Percentiles rank a stretch among this genome's conserved stretches.
These are phyloP conservation scores for Tribolium freemani DNA, from an alignment of 2,888 invertebrate species.

Conservation along the genomic window DNA sequence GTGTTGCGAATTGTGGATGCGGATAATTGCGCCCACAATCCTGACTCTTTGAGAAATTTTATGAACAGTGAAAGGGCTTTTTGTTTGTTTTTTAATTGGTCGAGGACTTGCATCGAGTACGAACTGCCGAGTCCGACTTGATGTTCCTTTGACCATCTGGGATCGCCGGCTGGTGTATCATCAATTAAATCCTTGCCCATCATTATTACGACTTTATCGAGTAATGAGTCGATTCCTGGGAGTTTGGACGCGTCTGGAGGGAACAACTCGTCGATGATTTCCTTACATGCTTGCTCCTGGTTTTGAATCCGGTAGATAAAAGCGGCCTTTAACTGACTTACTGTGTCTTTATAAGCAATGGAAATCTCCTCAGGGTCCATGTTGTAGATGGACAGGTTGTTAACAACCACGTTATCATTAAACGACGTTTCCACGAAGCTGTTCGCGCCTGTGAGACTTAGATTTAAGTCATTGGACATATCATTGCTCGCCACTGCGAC, in stretches of 20 bases:
- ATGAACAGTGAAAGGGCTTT: constrained; percentile 81
- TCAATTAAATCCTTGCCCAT: constrained; percentile 86
- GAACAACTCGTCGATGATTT: constrained; percentile 69
- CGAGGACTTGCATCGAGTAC: constrained; percentile 85
- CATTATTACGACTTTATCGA: constrained; percentile 75
- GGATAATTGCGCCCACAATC: constrained; percentile 76
- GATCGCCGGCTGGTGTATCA: constrained; percentile 91
- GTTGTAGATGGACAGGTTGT: constrained; percentile 76
- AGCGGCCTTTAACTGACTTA: constrained; percentile 79
- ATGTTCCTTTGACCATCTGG: constrained; percentile 73
- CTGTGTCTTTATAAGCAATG: constrained; percentile 72
- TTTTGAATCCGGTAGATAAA: constrained; percentile 83
- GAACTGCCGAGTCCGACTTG: constrained; percentile 77
- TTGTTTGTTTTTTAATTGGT: constrained; percentile 90
- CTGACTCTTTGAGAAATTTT: constrained; percentile 80
- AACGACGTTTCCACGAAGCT: constrained; percentile 64
- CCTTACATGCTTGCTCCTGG: constrained; percentile 67
- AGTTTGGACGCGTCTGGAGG: constrained; percentile 62
- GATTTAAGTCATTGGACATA: constrained; percentile 65
- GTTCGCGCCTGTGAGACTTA: constrained; percentile 53
- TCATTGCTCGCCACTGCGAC: constrained; percentile 75
- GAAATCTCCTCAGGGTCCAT: constrained; percentile 78
- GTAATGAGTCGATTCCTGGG: constrained; percentile 64
- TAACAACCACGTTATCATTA: constrained; percentile 70
- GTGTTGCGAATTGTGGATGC: constrained; percentile 63